phyloP scores from a whole-genome alignment of 1,140 invertebrate species.

The Drosophila simulans region DNA sequence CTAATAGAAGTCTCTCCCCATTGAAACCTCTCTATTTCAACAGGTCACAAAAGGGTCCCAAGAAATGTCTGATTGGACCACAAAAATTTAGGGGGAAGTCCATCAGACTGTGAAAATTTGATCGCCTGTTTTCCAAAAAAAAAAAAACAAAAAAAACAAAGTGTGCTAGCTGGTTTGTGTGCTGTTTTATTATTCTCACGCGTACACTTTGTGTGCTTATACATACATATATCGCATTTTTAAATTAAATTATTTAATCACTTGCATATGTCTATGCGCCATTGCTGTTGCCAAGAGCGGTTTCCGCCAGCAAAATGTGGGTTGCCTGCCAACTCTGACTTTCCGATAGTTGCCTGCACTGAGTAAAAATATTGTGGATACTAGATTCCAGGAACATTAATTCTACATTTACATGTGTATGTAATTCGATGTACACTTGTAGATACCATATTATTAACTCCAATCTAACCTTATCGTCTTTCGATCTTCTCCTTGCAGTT shows the following conservation, averaged over 20 bases:
- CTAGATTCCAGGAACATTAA: too few relatives aligned
- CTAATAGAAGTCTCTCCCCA: conserved; percentile 2
- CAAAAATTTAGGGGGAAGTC: neutral
- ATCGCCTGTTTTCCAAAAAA: conserved; percentile 46
- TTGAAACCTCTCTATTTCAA: conserved; percentile 1
- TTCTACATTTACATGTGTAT: too few relatives aligned
- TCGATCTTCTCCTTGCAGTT: conserved; percentile 87
- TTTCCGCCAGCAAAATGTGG: conserved; percentile 14
- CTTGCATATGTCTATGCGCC: conserved; percentile 1
- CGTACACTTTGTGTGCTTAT: conserved; percentile 37
- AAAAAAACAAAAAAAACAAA: neutral
- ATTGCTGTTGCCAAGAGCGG: conserved; percentile 25
- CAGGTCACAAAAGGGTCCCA: conserved; percentile 17
- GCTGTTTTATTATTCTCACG: conserved; percentile 51
- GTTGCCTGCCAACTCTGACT: conserved; percentile 5
- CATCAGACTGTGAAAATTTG: conserved; percentile 21
- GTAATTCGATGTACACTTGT: neutral
- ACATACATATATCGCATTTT: conserved; percentile 25
- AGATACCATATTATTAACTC: neutral
- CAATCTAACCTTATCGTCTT: neutral
- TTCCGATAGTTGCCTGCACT: neutral
- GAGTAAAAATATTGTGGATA: neutral
- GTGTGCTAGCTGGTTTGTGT: conserved; percentile 8
- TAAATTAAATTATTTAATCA: conserved; percentile 55
- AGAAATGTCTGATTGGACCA: conserved; percentile 10